Evolutionary conservation across 2,888 invertebrate species (phyloP), one percentile per base, ranked within the genome.

Genomic region (Phyto melanocephala): DNA sequence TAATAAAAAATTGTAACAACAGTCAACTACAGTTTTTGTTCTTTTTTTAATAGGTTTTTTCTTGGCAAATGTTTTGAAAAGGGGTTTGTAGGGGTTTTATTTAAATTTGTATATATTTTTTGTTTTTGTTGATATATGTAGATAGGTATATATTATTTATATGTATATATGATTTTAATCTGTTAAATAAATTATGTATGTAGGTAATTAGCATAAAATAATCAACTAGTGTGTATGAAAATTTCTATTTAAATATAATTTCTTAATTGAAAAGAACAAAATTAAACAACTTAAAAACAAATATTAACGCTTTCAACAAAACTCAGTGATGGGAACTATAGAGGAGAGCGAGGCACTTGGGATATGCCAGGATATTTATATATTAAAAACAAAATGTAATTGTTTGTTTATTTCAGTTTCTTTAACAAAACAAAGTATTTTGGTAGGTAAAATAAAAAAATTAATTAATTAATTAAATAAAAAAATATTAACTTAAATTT

Each of bases 1-100:
- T 50, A 71, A 75, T 65, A 82, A 82, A 79, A 78, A 82, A 70
- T 76, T 85, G 84, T 87, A 90, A 88, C 86, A 89, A 89, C 87
- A 88, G 87, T 88, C 88, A 90, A 89, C 90, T 90, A 90, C 89
- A 85, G 82, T 87, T 85, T 86, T 86, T 86, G 77, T 86, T 86
- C 84, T 84, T 83, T 85, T 84, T 83, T 86, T 83, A 85, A 84
- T 86, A 7, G 56, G 28, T 45, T 56, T 22, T 56, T 62, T 54
- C 54, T 54, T 74, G 63, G 62, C 42, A 54, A 68, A 47, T 20
- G 56, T 70, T 42, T 37, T 58, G n/a, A 7, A 54, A 60, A 65
- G 60, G 70, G n/a, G n/a, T 50, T n/a, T 63, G 52, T 20, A 33
- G 40, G 77, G 81, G 52, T 52, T 74, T 62, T 24, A 37, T 35